These are phyloP conservation scores for Phoenicopterus ruber DNA, from an alignment of 2,113 vertebrate species.

Conservation along the genomic window DNA sequence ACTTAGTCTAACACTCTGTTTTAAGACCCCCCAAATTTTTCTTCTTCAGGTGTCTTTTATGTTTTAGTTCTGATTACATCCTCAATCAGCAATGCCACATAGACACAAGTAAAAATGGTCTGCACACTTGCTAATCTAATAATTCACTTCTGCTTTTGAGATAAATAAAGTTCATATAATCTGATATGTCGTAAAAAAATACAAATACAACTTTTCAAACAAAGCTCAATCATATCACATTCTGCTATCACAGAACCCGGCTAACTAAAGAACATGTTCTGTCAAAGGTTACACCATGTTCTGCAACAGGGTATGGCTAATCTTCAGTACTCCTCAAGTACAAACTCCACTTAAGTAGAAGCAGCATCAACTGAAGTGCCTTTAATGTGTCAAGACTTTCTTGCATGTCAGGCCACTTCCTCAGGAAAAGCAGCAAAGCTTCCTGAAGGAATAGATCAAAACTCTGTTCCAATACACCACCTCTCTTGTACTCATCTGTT, in stretches of 20 bases:
- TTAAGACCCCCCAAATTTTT: neutral
- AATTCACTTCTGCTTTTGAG: neutral
- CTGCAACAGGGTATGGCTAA: neutral
- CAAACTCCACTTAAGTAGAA: neutral
- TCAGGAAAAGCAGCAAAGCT: neutral
- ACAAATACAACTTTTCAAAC: neutral
- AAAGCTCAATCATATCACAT: neutral
- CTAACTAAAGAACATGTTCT: neutral
- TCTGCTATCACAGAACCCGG: neutral
- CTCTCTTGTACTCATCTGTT: neutral
- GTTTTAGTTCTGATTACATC: neutral
- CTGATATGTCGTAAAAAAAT: neutral
- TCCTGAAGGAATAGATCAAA: neutral
- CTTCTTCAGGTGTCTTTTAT: neutral
- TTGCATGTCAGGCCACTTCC: neutral
- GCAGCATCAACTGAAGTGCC: neutral
- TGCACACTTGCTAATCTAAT: neutral
- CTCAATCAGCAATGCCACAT: neutral
- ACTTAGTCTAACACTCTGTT: neutral
- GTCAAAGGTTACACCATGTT: neutral
- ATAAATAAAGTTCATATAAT: neutral
- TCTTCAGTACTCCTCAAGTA: neutral
- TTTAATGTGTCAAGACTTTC: neutral
- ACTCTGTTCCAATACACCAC: neutral
- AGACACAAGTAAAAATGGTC: neutral